Percentiles rank a stretch among this genome's conserved stretches.
phyloP scores from a whole-genome alignment of 2,797 vertebrate species.

The Rhadinocentrus ornatus region DNA sequence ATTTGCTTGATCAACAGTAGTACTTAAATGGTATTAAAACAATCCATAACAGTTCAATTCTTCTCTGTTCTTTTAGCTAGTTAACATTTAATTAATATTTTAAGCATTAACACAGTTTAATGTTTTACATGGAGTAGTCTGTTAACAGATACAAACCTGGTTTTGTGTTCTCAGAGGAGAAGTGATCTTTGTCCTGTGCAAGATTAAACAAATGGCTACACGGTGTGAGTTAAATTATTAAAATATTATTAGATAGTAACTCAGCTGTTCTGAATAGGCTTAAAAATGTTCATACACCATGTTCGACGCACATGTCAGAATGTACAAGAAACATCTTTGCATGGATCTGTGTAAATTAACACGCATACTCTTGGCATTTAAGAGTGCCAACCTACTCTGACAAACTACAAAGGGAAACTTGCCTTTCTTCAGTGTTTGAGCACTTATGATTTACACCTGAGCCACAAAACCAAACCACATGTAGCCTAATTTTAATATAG shows the following conservation, averaged over 20 bases:
- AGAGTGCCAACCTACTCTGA: no score
- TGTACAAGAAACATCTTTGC: background rate
- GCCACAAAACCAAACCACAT: no score
- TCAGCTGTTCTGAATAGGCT: background rate
- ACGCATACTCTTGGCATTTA: background rate
- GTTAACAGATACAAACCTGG: background rate
- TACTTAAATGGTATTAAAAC: background rate
- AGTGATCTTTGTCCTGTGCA: background rate
- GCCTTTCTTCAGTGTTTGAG: no score
- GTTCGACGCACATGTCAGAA: background rate
- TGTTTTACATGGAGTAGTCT: background rate
- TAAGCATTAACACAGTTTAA: background rate
- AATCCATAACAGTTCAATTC: background rate
- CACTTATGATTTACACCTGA: no score
- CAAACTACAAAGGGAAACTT: no score
- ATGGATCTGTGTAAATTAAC: no score
- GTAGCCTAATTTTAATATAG: no score
- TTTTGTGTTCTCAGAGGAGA: background rate
- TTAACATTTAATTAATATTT: background rate
- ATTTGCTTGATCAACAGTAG: background rate
- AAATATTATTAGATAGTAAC: background rate
- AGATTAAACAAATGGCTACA: background rate
- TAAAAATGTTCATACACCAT: background rate
- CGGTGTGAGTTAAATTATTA: background rate
- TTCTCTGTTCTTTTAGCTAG: background rate